These are phyloP conservation scores for Capreolus pygargus DNA, from an alignment of 2,113 vertebrate species.

Conservation along the genomic window DNA sequence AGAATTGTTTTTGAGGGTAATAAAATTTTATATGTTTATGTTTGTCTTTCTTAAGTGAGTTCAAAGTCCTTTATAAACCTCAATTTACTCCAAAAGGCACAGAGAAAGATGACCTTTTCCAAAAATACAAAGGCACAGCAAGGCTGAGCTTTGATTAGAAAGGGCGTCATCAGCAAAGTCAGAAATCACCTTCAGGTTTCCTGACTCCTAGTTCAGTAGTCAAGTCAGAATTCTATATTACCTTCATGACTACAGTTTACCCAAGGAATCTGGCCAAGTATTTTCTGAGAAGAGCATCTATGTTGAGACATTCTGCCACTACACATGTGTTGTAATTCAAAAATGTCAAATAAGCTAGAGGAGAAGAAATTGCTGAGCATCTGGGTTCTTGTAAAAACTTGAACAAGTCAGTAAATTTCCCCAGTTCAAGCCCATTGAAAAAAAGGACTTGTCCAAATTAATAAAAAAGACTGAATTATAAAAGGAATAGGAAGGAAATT, in stretches of 20 bases:
- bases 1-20: constrained; percentile 32
- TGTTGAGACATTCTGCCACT: neutral
- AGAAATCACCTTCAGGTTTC: constrained; percentile 12
- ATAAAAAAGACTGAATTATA: neutral
- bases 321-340: neutral
- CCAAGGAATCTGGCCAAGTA: neutral
- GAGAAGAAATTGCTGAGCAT: neutral
- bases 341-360: neutral
- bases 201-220: neutral
- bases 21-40: constrained; percentile 54
- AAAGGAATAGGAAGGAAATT: neutral
- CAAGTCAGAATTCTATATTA: neutral
- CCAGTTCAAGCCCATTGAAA: neutral
- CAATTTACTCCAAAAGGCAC: neutral
- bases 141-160: neutral
- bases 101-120: constrained; percentile 26
- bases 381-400: neutral
- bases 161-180: neutral
- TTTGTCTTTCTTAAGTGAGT: constrained; percentile 14
- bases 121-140: neutral
- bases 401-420: neutral
- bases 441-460: neutral
- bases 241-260: neutral
- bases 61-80: constrained; percentile 12
- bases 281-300: neutral